A percentile compares a stretch with the other conserved stretches of the same genome.
Evolutionary conservation across 37 sponge, comb jelly and placozoan genomes (phyloP).

Genomic region (Eunapius fragilis): DNA sequence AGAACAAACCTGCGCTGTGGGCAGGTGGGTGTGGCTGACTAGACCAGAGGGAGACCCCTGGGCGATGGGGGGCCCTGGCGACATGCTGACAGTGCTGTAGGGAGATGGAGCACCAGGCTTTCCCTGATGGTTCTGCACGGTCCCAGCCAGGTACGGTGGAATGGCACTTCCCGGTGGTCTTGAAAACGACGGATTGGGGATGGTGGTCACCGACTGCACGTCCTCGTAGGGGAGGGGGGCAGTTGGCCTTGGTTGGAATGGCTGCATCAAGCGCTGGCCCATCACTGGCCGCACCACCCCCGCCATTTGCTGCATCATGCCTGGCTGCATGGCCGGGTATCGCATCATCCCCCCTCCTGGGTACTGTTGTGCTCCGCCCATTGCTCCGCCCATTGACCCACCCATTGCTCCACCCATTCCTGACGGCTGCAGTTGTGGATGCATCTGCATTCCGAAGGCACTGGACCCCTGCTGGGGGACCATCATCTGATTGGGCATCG

Average conservation of each 20-base stretch:
- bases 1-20: background rate
- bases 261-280: background rate
- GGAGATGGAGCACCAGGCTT: background rate
- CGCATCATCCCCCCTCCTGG: background rate
- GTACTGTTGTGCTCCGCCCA: background rate
- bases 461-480: too few relatives aligned
- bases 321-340: too few relatives aligned
- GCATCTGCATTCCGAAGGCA: too few relatives aligned
- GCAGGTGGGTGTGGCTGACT: background rate
- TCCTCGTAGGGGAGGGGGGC: too few relatives aligned
- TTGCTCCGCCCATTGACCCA: too few relatives aligned
- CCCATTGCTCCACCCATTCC: slow-evolving; percentile 4
- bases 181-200: slow-evolving; percentile 52
- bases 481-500: too few relatives aligned
- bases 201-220: slow-evolving; percentile 38
- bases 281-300: background rate
- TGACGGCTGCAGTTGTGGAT: background rate
- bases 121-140: background rate
- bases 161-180: background rate
- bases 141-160: background rate
- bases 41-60: too few relatives aligned
- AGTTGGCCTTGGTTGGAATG: background rate
- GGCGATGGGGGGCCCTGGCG: background rate
- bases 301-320: background rate
- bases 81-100: slow-evolving; percentile 1